phyloP scores from a whole-genome alignment of 2,113 vertebrate species.

The Pachyramphus minor region DNA sequence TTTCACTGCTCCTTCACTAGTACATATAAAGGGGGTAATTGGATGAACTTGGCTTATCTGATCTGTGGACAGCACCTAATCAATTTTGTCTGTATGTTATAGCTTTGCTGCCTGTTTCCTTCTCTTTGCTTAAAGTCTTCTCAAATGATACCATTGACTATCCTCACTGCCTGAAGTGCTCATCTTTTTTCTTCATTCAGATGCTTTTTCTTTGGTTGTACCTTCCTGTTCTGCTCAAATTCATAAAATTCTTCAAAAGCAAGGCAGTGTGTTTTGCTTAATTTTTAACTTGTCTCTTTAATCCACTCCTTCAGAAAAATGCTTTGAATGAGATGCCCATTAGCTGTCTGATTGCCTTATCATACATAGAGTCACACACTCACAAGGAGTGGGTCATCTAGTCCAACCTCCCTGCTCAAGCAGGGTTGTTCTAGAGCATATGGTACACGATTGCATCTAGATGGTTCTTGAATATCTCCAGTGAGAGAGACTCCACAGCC shows the following conservation, averaged over 20 bases:
- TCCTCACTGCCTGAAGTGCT: not conserved
- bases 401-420: not conserved
- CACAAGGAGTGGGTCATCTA: not conserved
- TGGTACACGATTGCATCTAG: not conserved
- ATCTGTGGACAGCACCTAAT: not conserved
- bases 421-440: not conserved
- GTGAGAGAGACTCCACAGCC: not conserved
- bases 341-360: not conserved
- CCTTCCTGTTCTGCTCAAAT: not conserved
- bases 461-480: not conserved
- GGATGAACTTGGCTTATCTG: not conserved
- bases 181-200: not conserved
- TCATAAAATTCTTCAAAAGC: not conserved
- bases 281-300: not conserved
- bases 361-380: not conserved
- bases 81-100: not conserved
- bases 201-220: not conserved
- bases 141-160: not conserved
- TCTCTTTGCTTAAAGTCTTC: not conserved
- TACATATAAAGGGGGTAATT: not conserved
- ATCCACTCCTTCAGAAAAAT: not conserved
- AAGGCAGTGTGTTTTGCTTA: not conserved
- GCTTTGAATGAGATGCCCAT: not conserved
- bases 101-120: not conserved
- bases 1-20: not conserved